phyloP scores from a whole-genome alignment of 23 tunicate genomes.

The Trididemnum nubilum region DNA sequence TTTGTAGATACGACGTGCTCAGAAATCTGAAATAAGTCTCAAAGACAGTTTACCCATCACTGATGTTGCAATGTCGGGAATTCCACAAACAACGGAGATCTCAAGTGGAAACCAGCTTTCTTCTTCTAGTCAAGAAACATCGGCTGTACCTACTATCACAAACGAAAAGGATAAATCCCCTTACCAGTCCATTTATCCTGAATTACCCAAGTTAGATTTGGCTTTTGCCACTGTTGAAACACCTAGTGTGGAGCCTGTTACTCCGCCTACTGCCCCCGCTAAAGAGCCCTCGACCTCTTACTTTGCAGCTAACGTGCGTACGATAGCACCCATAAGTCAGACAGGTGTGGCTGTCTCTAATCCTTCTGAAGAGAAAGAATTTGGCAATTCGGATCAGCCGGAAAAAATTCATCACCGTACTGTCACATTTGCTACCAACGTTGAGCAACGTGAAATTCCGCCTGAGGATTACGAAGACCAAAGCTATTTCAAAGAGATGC shows the following conservation, averaged over 20 bases:
- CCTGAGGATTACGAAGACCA: constrained; percentile 29
- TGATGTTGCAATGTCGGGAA: too few relatives aligned
- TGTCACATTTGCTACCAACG: constrained; percentile 30
- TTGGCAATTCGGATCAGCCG: background rate
- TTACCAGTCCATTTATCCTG: constrained; percentile 23
- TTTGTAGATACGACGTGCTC: too few relatives aligned
- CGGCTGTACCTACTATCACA: too few relatives aligned
- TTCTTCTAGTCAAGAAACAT: too few relatives aligned
- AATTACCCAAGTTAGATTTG: constrained; percentile 23
- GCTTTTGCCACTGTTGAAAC: constrained; percentile 5
- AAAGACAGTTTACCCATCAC: too few relatives aligned
- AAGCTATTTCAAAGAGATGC: constrained; percentile 27
- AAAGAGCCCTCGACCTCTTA: background rate
- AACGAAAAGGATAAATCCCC: background rate
- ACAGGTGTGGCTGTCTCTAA: too few relatives aligned
- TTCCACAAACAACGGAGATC: too few relatives aligned
- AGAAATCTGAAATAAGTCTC: too few relatives aligned
- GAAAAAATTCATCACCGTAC: constrained; percentile 31
- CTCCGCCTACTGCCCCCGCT: background rate
- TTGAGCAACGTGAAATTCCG: constrained; percentile 38
- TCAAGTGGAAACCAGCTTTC: too few relatives aligned
- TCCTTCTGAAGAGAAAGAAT: too few relatives aligned
- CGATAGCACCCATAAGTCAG: background rate
- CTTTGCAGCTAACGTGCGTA: too few relatives aligned
- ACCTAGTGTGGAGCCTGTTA: background rate